Base-by-base conservation (phyloP, 2,113 vertebrate genomes). In the Falco punctatus region DNA sequence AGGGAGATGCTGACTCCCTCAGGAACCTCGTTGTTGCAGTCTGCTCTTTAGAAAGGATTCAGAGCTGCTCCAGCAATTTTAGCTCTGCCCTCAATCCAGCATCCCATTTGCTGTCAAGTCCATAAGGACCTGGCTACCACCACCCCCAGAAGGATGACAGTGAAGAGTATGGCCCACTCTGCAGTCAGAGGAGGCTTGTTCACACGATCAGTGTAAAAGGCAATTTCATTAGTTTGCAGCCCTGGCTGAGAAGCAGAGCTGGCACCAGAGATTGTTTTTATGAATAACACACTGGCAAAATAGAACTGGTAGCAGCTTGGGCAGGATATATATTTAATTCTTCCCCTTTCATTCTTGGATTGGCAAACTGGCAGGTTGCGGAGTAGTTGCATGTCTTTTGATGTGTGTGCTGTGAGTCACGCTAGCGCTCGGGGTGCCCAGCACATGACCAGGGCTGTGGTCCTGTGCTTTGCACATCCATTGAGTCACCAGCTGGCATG, bases 231-330 rank as follows among this genome's bases (percentile, higher is more conserved):
- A 67, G 5, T 67, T 61, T 87, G 77, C 67, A 94, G 84, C 73
- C 74, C 82, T 97, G 88, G 81, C 88, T 95, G 94, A 26, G 30
- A 95, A 69, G 66, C 88, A 93, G 90, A 35, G 62, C 79, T 96
- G 95, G 95, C 94, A 75, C 70, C 71, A 54, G 94, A 73, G 79
- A 48, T 19, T 94, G 90, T 80, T 96, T 95, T 92, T 80, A 58
- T 89, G 64, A 83, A 80, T 75, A 96, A 94, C 83, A 86, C 48
- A 62, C 75, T 57, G 89, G 82, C 46, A 65, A 52, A 87, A 70
- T 1, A 57, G 65, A 81, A n/a, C 77, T 33, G 77, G 73, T 44
- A 44, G 90, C 92, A 95, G 69, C 87, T 95, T 87, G 87, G 87
- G 92, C 89, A 95, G 92, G 94, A 92, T 82, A n/a, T 90, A 15